A percentile compares a stretch with the other conserved stretches of the same genome.
Conservation (phyloP, 2,113 vertebrate species). For the Nicator chloris region DNA sequence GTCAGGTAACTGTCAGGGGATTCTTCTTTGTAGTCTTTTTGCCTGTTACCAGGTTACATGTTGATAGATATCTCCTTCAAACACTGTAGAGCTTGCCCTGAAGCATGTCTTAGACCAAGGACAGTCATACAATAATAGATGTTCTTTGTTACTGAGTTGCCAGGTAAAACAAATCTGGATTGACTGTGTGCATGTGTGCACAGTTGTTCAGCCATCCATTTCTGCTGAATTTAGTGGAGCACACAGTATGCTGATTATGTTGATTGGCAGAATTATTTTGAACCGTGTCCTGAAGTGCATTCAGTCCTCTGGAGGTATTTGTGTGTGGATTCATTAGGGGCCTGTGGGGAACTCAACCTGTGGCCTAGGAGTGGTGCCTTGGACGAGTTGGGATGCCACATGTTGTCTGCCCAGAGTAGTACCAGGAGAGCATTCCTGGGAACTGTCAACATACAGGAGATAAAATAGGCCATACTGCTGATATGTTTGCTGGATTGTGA, state of each 20-base stretch:
- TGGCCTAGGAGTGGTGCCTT: not conserved
- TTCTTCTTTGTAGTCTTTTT: not conserved
- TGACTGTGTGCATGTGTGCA: not conserved
- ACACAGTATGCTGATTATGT: not conserved
- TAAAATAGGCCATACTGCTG: not conserved
- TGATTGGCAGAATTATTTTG: conserved; percentile 29
- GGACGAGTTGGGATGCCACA: not conserved
- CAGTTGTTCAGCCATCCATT: conserved; percentile 13
- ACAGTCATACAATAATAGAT: not conserved
- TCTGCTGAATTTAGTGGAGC: not conserved
- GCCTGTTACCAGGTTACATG: not conserved
- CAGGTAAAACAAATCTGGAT: conserved; percentile 1
- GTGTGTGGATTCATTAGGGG: not conserved
- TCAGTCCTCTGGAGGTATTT: not conserved
- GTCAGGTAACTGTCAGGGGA: not conserved
- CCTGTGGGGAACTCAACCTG: not conserved
- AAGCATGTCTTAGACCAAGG: not conserved
- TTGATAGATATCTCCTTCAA: not conserved
- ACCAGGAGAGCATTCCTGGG: not conserved
- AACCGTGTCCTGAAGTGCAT: not conserved
- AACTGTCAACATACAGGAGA: not conserved
- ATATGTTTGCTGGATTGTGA: accelerated
- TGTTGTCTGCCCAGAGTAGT: not conserved
- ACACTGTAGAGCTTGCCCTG: not conserved
- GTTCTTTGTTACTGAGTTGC: not conserved